Percentiles rank a stretch among this genome's conserved stretches.
These are phyloP conservation scores for Brachycybe producta DNA, from an alignment of 2,888 invertebrate genomes.

Conservation along the genomic window DNA sequence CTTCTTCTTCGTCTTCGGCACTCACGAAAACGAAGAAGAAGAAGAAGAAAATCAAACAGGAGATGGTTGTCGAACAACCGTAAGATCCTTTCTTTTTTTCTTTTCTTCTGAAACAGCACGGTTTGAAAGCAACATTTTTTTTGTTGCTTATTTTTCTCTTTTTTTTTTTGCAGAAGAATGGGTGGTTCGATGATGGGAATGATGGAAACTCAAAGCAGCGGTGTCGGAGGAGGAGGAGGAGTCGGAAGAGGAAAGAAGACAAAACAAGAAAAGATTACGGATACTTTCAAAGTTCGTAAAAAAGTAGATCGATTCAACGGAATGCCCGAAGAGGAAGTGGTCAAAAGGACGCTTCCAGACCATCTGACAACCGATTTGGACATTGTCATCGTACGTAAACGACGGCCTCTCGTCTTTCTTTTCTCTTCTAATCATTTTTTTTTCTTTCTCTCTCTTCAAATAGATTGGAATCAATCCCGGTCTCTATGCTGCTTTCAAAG, in stretches of 20 bases:
- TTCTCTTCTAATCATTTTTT: neutral
- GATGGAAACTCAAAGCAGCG: neutral
- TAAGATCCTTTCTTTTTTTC: no score
- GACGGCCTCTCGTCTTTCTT: neutral
- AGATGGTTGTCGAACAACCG: constrained; percentile 1
- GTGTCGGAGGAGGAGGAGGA: neutral
- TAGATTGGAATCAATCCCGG: constrained; percentile 98
- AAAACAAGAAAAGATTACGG: constrained; percentile 31
- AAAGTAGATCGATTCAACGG: constrained; percentile 91
- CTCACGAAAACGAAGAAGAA: constrained; percentile 13
- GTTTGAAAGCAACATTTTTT: no score
- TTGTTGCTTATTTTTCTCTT: no score
- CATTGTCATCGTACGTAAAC: constrained; percentile 92
- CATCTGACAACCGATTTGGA: constrained; percentile 86
- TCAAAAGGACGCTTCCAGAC: constrained; percentile 84
- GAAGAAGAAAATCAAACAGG: constrained; percentile 18
- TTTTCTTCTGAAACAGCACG: neutral
- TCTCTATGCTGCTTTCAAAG: constrained; percentile 90
- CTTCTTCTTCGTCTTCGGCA: neutral
- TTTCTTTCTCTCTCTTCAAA: constrained; percentile 2
- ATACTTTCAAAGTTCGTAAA: constrained; percentile 67
- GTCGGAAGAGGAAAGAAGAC: constrained; percentile 18
- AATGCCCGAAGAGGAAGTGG: constrained; percentile 92
- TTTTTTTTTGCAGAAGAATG: no score
- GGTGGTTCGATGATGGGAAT: no score